Percentiles rank a stretch among this genome's conserved stretches.
Evolutionary conservation across 2,113 vertebrate species (phyloP).

Genomic region (Salvator merianae): DNA sequence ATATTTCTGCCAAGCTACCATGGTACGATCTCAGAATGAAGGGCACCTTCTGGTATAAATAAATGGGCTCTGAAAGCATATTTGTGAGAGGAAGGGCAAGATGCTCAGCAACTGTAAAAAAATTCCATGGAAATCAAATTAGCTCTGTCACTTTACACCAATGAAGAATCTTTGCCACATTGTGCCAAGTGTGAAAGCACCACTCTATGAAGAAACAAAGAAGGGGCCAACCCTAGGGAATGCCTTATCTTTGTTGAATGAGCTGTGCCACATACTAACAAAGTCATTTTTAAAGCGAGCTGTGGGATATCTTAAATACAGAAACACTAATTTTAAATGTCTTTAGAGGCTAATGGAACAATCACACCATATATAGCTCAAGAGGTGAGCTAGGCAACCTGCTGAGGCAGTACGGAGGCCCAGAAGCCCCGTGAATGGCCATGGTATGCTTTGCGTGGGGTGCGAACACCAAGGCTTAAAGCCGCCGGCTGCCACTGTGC

Average conservation of each 20-base stretch:
- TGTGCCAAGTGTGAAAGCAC: neutral
- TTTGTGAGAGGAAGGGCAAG: neutral
- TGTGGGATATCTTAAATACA: constrained; percentile 9
- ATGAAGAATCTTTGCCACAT: neutral
- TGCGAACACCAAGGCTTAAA: no score
- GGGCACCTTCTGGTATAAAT: constrained; percentile 26
- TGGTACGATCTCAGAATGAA: constrained; percentile 32
- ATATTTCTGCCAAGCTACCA: constrained; percentile 25
- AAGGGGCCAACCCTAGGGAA: neutral
- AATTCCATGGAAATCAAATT: constrained; percentile 8
- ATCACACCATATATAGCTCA: neutral
- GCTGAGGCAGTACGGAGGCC: no score
- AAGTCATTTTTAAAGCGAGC: constrained; percentile 23
- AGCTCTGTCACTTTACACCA: neutral
- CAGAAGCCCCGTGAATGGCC: no score
- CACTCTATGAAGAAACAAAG: constrained; percentile 23
- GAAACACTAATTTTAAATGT: neutral
- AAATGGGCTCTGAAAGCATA: neutral
- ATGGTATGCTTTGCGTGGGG: no score
- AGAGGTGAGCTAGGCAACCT: no score
- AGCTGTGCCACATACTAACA: neutral
- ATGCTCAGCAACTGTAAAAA: neutral
- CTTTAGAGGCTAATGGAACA: neutral
- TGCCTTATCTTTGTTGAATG: constrained; percentile 1
- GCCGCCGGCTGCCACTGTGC: no score